A percentile compares a stretch with the other conserved stretches of the same genome.
These are phyloP conservation scores for Agrilus biguttatus DNA, from an alignment of 2,888 invertebrate genomes.

Conservation along the genomic window DNA sequence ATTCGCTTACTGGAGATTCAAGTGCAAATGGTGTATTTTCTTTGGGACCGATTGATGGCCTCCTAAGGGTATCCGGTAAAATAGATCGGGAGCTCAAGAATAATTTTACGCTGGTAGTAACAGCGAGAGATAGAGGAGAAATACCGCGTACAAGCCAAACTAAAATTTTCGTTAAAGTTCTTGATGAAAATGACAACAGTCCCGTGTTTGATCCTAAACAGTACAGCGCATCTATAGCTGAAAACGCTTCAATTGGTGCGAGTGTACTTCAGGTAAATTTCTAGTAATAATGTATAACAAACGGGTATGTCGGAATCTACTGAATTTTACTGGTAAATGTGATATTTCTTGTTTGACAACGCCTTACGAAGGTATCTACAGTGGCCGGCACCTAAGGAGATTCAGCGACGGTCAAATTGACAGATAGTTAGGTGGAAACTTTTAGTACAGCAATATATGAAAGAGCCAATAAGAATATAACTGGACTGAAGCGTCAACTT, in stretches of 20 bases:
- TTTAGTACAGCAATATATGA: too few relatives aligned
- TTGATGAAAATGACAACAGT: conserved; percentile 83
- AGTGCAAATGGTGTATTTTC: conserved; percentile 56
- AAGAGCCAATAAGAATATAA: too few relatives aligned
- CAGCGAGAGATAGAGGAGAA: conserved; percentile 80
- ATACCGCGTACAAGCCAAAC: conserved; percentile 59
- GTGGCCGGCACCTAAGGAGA: too few relatives aligned
- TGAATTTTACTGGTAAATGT: too few relatives aligned
- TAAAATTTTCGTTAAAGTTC: conserved; percentile 54
- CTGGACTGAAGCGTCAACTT: too few relatives aligned
- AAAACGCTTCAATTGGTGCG: conserved; percentile 87
- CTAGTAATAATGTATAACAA: too few relatives aligned
- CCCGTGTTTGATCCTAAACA: conserved; percentile 81
- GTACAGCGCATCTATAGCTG: conserved; percentile 79
- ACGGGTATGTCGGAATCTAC: too few relatives aligned
- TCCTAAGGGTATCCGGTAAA: conserved; percentile 69
- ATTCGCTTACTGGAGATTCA: conserved; percentile 56
- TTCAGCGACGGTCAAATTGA: too few relatives aligned
- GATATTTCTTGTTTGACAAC: too few relatives aligned
- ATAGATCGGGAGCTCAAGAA: conserved; percentile 72
- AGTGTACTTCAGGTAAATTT: conserved; percentile 67
- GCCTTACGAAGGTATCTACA: too few relatives aligned
- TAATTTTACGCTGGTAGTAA: conserved; percentile 60
- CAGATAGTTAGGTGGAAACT: too few relatives aligned
- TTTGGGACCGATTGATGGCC: conserved; percentile 75